A percentile compares a stretch with the other conserved stretches of the same genome.
phyloP scores from a whole-genome alignment of 2,113 vertebrate species.

The Gymnocephalus cernua region DNA sequence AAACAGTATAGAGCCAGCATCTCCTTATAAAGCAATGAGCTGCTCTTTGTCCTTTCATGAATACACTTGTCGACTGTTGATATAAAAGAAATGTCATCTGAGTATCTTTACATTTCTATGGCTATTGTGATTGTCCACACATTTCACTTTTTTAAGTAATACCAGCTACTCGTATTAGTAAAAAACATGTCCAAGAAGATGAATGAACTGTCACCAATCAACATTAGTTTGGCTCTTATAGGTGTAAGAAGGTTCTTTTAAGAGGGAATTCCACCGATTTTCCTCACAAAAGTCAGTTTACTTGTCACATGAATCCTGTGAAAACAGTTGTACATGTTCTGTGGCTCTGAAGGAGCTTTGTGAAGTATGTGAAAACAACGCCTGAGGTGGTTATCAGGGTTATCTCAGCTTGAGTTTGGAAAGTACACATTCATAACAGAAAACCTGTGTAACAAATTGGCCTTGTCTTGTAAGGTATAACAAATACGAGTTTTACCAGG shows the following conservation, averaged over 20 bases:
- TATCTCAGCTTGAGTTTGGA: background rate
- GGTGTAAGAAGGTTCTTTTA: background rate
- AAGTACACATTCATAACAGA: background rate
- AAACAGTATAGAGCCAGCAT: background rate
- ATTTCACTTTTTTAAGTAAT: background rate
- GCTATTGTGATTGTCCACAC: background rate
- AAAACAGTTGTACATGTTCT: background rate
- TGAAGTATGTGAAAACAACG: background rate
- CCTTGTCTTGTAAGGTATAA: background rate
- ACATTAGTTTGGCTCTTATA: background rate
- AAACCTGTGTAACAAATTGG: background rate
- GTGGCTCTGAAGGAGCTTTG: background rate
- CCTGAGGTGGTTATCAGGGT: background rate
- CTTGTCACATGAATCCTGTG: background rate
- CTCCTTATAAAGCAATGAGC: constrained; percentile 43
- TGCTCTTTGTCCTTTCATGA: background rate
- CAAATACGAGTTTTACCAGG: background rate
- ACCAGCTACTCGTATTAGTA: too few relatives aligned
- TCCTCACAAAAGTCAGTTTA: background rate
- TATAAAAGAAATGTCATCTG: background rate
- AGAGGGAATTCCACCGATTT: background rate
- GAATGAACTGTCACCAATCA: background rate
- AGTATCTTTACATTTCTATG: background rate
- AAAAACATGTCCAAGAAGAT: too few relatives aligned
- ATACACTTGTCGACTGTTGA: background rate